Evolutionary conservation across 2,113 vertebrate genomes (phyloP), one percentile per base, ranked within the genome.

Genomic region (Sterrhoptilus dennistouni): DNA sequence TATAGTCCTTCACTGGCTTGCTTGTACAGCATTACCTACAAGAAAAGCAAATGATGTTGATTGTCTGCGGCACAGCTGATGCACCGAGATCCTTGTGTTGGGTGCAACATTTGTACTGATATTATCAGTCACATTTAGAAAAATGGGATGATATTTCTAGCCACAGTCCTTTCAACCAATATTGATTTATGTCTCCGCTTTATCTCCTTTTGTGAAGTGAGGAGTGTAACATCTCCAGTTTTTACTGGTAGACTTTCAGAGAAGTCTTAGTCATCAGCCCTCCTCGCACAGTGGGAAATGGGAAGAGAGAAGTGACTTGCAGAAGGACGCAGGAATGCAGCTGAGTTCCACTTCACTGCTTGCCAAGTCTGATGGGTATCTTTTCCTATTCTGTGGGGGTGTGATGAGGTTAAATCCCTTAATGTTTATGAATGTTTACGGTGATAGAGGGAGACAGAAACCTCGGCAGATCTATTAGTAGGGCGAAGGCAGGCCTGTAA

Each of bases 371-470:
- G 68, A 88, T 93, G 92, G 60, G 92, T 92, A 69, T 92, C 95
- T 94, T 86, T 94, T 94, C 89, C 68, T 92, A 6, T 95, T 95
- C 83, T 0, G 0, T 85, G 79, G n/a, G 33, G 54, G 25, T 95
- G 57, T 92, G 92, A 92, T 90, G 93, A 94, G 95, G 93, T 90
- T 94, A 96, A 96, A 72, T 94, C 71, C 75, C 82, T 93, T 95
- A 96, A 95, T 74, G 95, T 88, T 96, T 96, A 96, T 95, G 92
- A 96, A 96, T 95, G 95, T 65, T 88, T 95, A 56, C 11, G 2
- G 56, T 78, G 85, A 91, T 94, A 63, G 85, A 92, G 76, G 47
- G 86, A 83, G 95, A 96, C 90, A 83, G 90, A 52, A 94, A 53
- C 52, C 75, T 68, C 53, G 68, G 88, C 83, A 95, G 92, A 96